These are phyloP conservation scores for Amblyjoppa fuscipennis DNA, from an alignment of 2,888 invertebrate genomes.

Conservation along the genomic window DNA sequence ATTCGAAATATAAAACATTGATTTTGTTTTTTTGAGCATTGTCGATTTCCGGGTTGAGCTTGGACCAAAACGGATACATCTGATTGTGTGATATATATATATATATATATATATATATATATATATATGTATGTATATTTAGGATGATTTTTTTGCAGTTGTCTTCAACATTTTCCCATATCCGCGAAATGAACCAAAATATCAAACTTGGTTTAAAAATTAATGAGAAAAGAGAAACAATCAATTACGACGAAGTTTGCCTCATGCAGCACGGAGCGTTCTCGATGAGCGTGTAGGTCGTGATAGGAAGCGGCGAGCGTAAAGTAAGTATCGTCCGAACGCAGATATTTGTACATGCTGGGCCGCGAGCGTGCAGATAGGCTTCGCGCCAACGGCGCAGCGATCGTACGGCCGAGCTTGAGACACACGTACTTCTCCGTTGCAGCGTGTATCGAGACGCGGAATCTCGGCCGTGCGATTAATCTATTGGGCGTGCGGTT, in stretches of 20 bases:
- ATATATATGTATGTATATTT: no score
- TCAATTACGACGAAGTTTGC: neutral
- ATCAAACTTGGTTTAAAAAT: no score
- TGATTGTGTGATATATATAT: no score
- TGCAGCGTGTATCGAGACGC: constrained; percentile 48
- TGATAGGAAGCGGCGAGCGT: constrained; percentile 43
- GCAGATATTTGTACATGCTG: constrained; percentile 21
- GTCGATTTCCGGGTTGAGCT: no score
- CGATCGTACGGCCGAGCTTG: neutral
- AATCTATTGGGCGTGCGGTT: constrained; percentile 77
- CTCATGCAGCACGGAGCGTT: constrained; percentile 1
- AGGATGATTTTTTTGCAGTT: no score
- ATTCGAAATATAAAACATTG: no score
- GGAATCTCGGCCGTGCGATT: constrained; percentile 72
- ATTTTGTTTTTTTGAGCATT: no score
- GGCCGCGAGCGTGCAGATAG: constrained; percentile 8
- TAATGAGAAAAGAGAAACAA: neutral
- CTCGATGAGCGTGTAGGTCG: neutral
- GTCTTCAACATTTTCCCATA: no score
- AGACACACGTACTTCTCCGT: constrained; percentile 6
- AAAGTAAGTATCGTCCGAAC: constrained; percentile 39
- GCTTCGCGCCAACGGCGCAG: neutral
- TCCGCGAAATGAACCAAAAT: no score
- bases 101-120: no score
- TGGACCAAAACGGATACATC: no score